Evolutionary conservation across 2,113 vertebrate species (phyloP).

Genomic region (Sylvicapra grimmia): DNA sequence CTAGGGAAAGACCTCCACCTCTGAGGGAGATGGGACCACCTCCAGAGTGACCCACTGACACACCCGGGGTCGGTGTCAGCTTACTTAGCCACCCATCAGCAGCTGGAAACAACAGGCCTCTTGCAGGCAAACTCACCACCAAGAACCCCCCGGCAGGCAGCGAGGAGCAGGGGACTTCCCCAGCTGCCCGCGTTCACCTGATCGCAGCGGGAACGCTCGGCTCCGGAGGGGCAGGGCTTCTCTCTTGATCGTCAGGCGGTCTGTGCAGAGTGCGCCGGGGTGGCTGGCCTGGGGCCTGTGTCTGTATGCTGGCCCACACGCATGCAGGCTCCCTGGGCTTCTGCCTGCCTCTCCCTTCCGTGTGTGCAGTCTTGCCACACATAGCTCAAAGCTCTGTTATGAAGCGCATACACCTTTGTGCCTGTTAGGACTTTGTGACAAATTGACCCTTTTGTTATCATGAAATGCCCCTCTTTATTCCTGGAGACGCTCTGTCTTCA

Average conservation of each 20-base stretch:
- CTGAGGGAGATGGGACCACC: neutral
- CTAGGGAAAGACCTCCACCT: neutral
- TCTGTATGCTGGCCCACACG: rapidly evolving
- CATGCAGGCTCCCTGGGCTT: neutral
- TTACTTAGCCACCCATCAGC: neutral
- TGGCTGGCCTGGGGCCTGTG: rapidly evolving
- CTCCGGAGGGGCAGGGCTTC: neutral
- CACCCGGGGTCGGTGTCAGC: neutral
- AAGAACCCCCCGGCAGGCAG: neutral
- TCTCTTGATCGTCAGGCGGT: neutral
- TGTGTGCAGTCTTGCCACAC: rapidly evolving
- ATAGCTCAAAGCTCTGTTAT: neutral
- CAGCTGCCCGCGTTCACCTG: neutral
- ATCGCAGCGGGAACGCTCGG: rapidly evolving
- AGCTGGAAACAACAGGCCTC: neutral
- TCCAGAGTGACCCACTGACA: neutral
- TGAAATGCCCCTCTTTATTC: neutral
- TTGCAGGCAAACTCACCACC: neutral
- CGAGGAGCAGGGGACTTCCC: neutral
- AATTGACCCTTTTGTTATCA: neutral
- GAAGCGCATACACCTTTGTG: neutral
- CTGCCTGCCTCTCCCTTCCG: neutral
- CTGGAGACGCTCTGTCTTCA: neutral
- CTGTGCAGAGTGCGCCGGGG: rapidly evolving
- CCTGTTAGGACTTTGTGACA: neutral